Conservation (phyloP, 2,888 invertebrate species). For the Luperina nickerlii region DNA sequence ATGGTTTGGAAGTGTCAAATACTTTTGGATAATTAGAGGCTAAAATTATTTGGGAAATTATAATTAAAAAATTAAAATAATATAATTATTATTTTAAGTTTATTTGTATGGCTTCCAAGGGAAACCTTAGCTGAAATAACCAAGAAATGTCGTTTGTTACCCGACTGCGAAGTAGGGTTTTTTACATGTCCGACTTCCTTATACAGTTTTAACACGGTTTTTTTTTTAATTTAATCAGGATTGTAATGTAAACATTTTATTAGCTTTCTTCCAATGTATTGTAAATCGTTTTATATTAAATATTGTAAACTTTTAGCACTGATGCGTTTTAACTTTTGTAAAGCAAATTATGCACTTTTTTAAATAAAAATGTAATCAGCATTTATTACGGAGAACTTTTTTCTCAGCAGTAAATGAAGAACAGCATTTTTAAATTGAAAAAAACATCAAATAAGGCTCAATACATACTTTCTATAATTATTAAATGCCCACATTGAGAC, state of each 20-base stretch:
- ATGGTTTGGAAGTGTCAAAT: conserved; percentile 49
- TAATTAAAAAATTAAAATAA: conserved; percentile 44
- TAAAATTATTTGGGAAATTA: conserved; percentile 60
- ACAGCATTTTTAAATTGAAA: not conserved
- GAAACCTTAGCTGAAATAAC: conserved; percentile 38
- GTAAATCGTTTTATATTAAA: not conserved
- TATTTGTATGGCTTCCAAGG: conserved; percentile 51
- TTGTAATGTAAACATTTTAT: not conserved
- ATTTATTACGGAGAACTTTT: conserved; percentile 3
- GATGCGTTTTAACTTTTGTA: conserved; percentile 7
- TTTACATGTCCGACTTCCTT: not conserved
- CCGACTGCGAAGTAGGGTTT: too few relatives aligned
- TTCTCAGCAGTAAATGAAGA: conserved; percentile 6
- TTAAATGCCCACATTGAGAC: not conserved
- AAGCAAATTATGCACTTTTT: not conserved
- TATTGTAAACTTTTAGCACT: not conserved
- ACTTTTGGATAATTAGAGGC: conserved; percentile 66
- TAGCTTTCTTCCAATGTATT: not conserved
- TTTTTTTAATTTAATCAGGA: not conserved
- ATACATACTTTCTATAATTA: not conserved
- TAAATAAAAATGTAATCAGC: not conserved
- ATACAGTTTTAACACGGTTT: not conserved
- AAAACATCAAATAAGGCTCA: conserved; percentile 5
- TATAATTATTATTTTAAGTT: conserved; percentile 37
- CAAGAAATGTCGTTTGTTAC: conserved; percentile 10